Base-by-base conservation (phyloP, 2,888 invertebrate genomes). In the Melipona bicolor region DNA sequence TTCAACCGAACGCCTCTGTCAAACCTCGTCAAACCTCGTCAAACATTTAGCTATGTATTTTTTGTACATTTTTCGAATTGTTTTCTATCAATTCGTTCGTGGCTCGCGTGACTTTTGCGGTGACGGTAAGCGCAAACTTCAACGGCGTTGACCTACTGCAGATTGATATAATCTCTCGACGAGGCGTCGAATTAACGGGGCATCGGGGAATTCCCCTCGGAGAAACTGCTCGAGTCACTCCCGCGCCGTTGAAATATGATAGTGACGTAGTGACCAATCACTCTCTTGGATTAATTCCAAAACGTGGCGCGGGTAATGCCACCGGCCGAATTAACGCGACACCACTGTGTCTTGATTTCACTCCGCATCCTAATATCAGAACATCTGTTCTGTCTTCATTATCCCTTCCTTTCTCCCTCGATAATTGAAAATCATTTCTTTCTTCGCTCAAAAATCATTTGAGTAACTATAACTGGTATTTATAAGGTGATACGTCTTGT, bases 281-380 rank as follows among this genome's bases (percentile, higher is more conserved):
- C 27, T 61, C 61, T 61, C 61, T 61, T 61, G 61, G 61, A 27
- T 61, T 61, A 61, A 61, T 61, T 61, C 61, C 61, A 61, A 61
- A 61, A 49, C n/a, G 43, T 67, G 19, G 43, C 9, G 24, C 9
- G 43, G 36, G 17, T 67, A 67, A 67, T 67, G 15, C 56, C n/a
- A n/a, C 56, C n/a, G 24, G 49, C 49, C 67, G 67, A 43, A 67
- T 67, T 67, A 67, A 67, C n/a, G 67, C n/a, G 21, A 24, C 15
- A 9, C 67, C 15, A n/a, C 43, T 67, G 67, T 24, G 67, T 43
- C 36, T 49, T 67, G 43, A 43, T 61, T 24, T 17, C 24, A 17
- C 24, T 61, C 61, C 19, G 17, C 27, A 27, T 17, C 6, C 17
- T 19, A 9, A 17, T 61, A 24, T 24, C 24, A 27, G 24, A 24